A percentile compares a stretch with the other conserved stretches of the same genome.
Evolutionary conservation across 92 coral and sea anemone species (phyloP).

Genomic region (Zoanthus gigantus): DNA sequence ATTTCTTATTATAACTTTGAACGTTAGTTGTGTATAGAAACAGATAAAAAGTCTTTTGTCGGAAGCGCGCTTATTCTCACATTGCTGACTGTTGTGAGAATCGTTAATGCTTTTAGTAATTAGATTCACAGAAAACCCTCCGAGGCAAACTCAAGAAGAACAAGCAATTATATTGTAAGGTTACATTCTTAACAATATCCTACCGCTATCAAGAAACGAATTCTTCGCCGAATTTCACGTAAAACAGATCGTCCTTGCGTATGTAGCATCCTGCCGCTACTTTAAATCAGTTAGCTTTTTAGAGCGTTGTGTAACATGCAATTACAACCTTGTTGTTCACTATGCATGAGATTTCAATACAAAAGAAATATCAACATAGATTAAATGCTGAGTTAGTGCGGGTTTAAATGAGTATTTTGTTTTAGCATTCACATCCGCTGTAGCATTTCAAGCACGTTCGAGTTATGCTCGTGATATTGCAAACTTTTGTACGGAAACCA

Average conservation of each 20-base stretch:
- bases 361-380: conserved; percentile 2
- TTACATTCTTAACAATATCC: conserved; percentile 18
- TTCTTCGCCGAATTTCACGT: conserved; percentile 14
- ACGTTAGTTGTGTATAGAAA: not conserved
- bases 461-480: not conserved
- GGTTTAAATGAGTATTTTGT: not conserved
- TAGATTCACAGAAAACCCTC: conserved; percentile 24
- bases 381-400: not conserved
- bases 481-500: conserved; percentile 1
- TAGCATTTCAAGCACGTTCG: not conserved
- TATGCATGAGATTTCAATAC: not conserved
- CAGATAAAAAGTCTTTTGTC: not conserved
- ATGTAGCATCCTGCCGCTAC: conserved; percentile 20
- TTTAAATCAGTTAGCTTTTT: conserved; percentile 17
- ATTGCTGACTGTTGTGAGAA: not conserved
- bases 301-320: not conserved
- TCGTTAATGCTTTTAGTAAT: conserved; percentile 3
- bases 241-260: not conserved
- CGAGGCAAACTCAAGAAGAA: conserved; percentile 33
- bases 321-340: not conserved
- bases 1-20: conserved; percentile 6
- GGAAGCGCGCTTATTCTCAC: not conserved
- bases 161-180: not conserved
- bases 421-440: not conserved
- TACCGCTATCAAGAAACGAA: conserved; percentile 24